These are phyloP conservation scores for Ctenoplectra terminalis DNA, from an alignment of 1,140 invertebrate species.

Conservation along the genomic window DNA sequence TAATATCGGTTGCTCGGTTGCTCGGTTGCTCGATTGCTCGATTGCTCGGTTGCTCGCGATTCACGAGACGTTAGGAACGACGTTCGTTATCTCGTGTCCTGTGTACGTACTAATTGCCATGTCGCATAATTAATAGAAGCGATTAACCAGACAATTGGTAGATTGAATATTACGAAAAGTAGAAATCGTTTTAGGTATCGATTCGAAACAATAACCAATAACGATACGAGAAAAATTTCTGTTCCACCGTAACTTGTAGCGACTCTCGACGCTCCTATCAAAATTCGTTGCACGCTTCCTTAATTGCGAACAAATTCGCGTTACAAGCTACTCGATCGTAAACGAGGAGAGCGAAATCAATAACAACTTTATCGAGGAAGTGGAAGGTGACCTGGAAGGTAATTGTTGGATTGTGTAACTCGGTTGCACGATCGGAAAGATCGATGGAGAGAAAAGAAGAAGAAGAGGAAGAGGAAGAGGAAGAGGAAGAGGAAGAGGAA, in stretches of 20 bases:
- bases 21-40: too few relatives aligned
- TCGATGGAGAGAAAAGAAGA: too few relatives aligned
- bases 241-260: too few relatives aligned
- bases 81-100: not conserved
- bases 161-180: constrained; percentile 3
- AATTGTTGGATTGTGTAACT: constrained; percentile 12
- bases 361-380: constrained; percentile 17
- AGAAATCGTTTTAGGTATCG: too few relatives aligned
- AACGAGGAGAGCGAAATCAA: constrained; percentile 12
- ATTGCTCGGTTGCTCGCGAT: constrained; percentile 45
- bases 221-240: too few relatives aligned
- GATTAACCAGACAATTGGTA: not conserved
- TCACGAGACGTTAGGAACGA: constrained; percentile 5
- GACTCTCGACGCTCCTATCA: too few relatives aligned
- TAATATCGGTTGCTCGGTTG: constrained; percentile 56
- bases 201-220: too few relatives aligned
- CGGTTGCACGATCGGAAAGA: not conserved
- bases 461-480: too few relatives aligned
- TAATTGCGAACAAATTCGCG: not conserved
- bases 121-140: constrained; percentile 14
- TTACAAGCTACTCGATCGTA: not conserved
- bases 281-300: not conserved
- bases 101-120: constrained; percentile 41
- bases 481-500: too few relatives aligned
- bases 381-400: too few relatives aligned